Evolutionary conservation across 2,888 invertebrate genomes (phyloP).

Genomic region (Harpalus rufipes): DNA sequence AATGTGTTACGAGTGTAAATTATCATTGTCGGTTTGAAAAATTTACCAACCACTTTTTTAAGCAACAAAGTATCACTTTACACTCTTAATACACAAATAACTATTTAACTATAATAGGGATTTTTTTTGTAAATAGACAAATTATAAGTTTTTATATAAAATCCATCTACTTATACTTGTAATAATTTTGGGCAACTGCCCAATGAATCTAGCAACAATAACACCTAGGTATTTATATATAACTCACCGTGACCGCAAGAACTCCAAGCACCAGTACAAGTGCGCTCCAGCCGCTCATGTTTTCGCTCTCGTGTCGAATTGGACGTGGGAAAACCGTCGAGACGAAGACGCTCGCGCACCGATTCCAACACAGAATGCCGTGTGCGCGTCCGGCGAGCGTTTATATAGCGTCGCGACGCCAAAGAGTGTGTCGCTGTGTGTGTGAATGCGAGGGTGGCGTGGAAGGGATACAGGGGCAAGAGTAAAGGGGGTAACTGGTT

Average conservation of each 20-base stretch:
- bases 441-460: not conserved
- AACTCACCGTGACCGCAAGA: slow-evolving; percentile 56
- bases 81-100: too few relatives aligned
- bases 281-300: slow-evolving; percentile 16
- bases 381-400: slow-evolving; percentile 45
- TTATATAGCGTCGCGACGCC: slow-evolving; percentile 55
- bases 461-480: not conserved
- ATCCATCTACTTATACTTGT: too few relatives aligned
- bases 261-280: slow-evolving; percentile 46
- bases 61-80: too few relatives aligned
- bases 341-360: slow-evolving; percentile 27
- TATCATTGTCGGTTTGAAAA: too few relatives aligned
- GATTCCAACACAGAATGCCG: slow-evolving; percentile 38
- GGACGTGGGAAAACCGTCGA: not conserved
- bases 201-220: not conserved
- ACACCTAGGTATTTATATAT: too few relatives aligned
- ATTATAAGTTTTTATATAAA: too few relatives aligned
- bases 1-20: too few relatives aligned
- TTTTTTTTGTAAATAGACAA: too few relatives aligned
- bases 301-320: not conserved
- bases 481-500: not conserved
- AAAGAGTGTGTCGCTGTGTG: too few relatives aligned
- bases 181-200: too few relatives aligned
- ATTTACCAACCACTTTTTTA: too few relatives aligned
- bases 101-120: too few relatives aligned